Evolutionary conservation across 23 tunicate species (phyloP).

Genomic region (Botrylloides violaceus): DNA sequence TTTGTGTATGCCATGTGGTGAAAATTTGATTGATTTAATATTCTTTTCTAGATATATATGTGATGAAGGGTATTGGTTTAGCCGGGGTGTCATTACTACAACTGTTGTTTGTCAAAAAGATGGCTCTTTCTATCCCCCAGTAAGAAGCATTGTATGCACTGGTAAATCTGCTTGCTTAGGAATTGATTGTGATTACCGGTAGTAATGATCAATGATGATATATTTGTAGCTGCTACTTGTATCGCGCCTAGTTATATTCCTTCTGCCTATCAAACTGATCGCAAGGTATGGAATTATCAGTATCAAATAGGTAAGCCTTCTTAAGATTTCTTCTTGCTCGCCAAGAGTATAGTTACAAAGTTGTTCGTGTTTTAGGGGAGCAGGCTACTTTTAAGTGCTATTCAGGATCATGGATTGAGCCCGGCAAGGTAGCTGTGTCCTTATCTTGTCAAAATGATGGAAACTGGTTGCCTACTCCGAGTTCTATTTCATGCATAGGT

Average conservation of each 20-base stretch:
- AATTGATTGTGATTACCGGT: not conserved
- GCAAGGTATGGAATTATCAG: not conserved
- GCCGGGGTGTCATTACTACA: not conserved
- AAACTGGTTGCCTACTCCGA: constrained; percentile 13
- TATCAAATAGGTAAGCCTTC: constrained; percentile 2
- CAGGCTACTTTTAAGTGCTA: constrained; percentile 20
- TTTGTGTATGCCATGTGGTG: too few relatives aligned
- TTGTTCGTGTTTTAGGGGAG: constrained; percentile 25
- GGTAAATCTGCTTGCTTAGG: not conserved
- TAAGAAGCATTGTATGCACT: constrained; percentile 21
- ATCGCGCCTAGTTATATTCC: constrained; percentile 4
- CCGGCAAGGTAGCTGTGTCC: not conserved
- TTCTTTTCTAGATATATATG: constrained; percentile 57
- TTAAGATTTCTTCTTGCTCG: not conserved
- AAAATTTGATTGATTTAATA: too few relatives aligned
- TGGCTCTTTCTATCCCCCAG: constrained; percentile 40
- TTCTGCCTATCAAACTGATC: constrained; percentile 6
- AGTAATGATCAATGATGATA: too few relatives aligned
- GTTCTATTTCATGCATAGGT: constrained; percentile 1
- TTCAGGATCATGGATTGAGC: constrained; percentile 19
- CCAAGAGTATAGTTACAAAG: not conserved
- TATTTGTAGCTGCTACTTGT: constrained; percentile 5
- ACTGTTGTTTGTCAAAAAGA: constrained; percentile 32
- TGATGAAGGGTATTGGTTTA: constrained; percentile 32
- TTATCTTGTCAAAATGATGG: constrained; percentile 28